Percentiles rank a stretch among this genome's conserved stretches.
Conservation (phyloP, 2,888 invertebrate genomes). For the Strigamia maritima region DNA sequence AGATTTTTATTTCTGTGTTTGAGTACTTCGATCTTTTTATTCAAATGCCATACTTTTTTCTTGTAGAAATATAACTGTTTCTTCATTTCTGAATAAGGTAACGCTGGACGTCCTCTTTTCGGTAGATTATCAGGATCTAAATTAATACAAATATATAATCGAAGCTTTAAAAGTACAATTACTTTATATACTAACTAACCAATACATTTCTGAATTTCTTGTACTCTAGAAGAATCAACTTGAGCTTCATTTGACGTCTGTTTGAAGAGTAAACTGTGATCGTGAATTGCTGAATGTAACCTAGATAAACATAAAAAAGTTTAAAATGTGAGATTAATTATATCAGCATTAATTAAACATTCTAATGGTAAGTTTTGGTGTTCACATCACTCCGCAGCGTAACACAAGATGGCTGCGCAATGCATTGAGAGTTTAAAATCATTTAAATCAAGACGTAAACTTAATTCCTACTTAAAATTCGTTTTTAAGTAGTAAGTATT, state of each 20-base stretch:
- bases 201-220: not conserved
- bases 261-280: not conserved
- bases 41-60: constrained; percentile 11
- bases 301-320: not conserved
- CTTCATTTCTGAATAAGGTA: not conserved
- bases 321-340: not conserved
- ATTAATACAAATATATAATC: not conserved
- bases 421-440: too few species aligned
- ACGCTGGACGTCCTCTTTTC: not conserved
- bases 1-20: not conserved
- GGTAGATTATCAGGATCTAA: not conserved
- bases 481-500: too few species aligned
- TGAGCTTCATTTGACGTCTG: not conserved
- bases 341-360: not conserved
- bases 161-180: not conserved
- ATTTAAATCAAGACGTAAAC: too few species aligned
- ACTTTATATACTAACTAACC: not conserved
- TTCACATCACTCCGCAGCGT: too few species aligned
- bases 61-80: not conserved
- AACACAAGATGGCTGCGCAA: too few species aligned
- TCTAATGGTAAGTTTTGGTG: too few species aligned
- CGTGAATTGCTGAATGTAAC: not conserved
- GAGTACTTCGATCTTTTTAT: not conserved
- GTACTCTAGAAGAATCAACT: not conserved
- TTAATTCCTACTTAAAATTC: too few species aligned